Conservation (phyloP, 2,888 invertebrate genomes). For the Drosophila cyrtoloma region DNA sequence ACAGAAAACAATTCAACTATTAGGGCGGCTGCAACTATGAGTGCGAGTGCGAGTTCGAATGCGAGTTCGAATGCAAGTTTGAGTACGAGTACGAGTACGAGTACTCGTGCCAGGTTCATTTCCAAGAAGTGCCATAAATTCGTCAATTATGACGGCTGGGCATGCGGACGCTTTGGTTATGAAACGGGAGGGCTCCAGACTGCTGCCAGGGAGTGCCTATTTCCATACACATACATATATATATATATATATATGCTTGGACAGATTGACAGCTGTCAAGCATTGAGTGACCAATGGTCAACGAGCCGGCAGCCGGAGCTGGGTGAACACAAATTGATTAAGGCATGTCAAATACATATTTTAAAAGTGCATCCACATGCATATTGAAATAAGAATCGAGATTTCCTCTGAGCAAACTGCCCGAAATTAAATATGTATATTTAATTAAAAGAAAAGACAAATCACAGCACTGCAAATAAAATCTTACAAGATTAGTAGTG, state of each 20-base stretch:
- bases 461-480: not conserved
- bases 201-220: constrained; percentile 24
- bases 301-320: not conserved
- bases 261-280: constrained; percentile 71
- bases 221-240: not conserved
- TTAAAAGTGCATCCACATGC: not conserved
- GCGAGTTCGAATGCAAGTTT: not conserved
- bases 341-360: not conserved
- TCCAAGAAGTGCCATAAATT: constrained; percentile 78
- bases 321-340: constrained; percentile 6
- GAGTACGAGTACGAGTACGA: constrained; percentile 3
- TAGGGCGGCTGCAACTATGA: constrained; percentile 27
- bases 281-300: constrained; percentile 25
- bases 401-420: not conserved
- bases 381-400: not conserved
- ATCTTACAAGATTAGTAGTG: not conserved
- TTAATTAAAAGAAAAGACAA: too few species aligned
- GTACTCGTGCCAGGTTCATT: constrained; percentile 35
- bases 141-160: constrained; percentile 77
- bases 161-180: constrained; percentile 57
- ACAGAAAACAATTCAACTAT: constrained; percentile 61
- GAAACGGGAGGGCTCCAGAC: constrained; percentile 7
- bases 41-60: constrained; percentile 3
- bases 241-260: constrained; percentile 2
- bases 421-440: too few species aligned